Conservation (phyloP, 2,888 invertebrate species). For the Chymomyza caudatula region DNA sequence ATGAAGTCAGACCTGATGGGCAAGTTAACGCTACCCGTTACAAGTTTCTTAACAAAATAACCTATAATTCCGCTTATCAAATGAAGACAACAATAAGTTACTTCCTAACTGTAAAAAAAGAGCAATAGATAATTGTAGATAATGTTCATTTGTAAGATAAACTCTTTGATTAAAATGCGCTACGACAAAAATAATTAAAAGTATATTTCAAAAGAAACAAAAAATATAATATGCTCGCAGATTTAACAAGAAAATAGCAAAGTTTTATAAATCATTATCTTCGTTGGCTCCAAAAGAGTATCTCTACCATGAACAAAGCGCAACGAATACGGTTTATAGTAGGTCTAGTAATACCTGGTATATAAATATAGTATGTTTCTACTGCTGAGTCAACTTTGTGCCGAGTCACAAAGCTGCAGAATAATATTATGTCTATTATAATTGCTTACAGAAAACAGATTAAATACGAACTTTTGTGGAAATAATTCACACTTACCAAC, state of each 20-base stretch:
- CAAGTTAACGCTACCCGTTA: no score
- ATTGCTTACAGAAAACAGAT: background rate
- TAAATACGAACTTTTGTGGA: slow-evolving; percentile 5
- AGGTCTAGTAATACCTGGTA: background rate
- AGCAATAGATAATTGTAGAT: background rate
- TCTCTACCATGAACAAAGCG: background rate
- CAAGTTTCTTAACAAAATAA: no score
- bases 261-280: background rate
- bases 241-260: background rate
- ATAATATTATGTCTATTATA: background rate
- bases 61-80: background rate
- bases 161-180: background rate
- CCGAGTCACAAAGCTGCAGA: background rate
- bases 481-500: slow-evolving; percentile 21
- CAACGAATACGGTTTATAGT: background rate
- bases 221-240: background rate
- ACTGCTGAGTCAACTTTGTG: background rate
- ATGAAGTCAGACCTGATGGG: no score
- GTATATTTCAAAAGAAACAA: background rate
- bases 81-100: background rate
- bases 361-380: background rate
- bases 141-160: background rate
- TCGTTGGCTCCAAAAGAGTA: background rate
- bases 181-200: background rate
- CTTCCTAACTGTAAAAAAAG: background rate